A percentile compares a stretch with the other conserved stretches of the same genome.
Evolutionary conservation across 2,888 invertebrate species (phyloP).

Genomic region (Thumatha senex): DNA sequence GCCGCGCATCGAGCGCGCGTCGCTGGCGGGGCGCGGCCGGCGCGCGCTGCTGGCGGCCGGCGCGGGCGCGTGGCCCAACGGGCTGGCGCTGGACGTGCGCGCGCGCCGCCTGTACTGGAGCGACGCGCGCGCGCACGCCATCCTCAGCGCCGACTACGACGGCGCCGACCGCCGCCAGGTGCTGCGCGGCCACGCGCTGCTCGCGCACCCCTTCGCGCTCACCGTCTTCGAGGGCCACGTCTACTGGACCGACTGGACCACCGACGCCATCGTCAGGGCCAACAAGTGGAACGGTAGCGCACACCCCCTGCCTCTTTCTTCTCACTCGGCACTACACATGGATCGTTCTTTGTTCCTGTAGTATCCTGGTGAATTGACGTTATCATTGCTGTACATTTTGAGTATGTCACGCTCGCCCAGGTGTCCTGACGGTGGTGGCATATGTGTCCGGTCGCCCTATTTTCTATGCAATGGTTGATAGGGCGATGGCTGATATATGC

Average conservation of each 20-base stretch:
- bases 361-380: too few species aligned
- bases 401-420: too few species aligned
- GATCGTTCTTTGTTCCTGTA: too few species aligned
- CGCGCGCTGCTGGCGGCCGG: conserved; percentile 83
- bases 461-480: too few species aligned
- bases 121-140: conserved; percentile 92
- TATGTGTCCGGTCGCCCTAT: too few species aligned
- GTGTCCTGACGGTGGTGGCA: too few species aligned
- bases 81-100: conserved; percentile 90
- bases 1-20: conserved; percentile 92
- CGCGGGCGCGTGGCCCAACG: conserved; percentile 91
- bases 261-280: conserved; percentile 92
- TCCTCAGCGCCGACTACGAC: conserved; percentile 92
- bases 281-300: conserved; percentile 89
- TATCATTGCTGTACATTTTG: too few species aligned
- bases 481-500: too few species aligned
- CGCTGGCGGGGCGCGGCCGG: conserved; percentile 89
- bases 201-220: conserved; percentile 95
- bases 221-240: conserved; percentile 93
- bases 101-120: conserved; percentile 90
- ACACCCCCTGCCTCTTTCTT: too few species aligned
- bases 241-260: conserved; percentile 98
- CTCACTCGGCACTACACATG: too few species aligned
- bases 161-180: conserved; percentile 88
- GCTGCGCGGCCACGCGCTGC: conserved; percentile 88